Percentiles rank a stretch among this genome's conserved stretches.
Conservation (phyloP, 1,140 invertebrate species). For the Pseudobourletiella spinata region DNA sequence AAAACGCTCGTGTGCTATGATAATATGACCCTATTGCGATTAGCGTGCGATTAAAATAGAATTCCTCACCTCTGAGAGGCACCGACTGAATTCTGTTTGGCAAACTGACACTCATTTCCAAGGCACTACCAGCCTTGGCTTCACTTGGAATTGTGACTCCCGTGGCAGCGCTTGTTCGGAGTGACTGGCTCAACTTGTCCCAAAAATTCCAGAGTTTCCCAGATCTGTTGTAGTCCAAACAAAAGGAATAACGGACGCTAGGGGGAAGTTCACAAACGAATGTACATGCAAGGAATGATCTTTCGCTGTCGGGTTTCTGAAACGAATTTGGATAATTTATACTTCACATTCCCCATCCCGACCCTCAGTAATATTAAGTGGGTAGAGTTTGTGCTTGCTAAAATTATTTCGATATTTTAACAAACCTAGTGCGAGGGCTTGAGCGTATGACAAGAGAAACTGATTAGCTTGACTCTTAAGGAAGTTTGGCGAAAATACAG, state of each 20-base stretch:
- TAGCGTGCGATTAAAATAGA: neutral
- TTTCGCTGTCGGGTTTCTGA: constrained; percentile 50
- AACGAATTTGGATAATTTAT: constrained; percentile 35
- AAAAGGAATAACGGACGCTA: constrained; percentile 48
- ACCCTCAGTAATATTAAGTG: too few species aligned
- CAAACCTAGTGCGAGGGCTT: constrained; percentile 59
- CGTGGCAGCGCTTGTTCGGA: constrained; percentile 35
- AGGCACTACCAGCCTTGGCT: neutral
- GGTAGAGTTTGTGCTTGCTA: too few species aligned
- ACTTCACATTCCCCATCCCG: too few species aligned
- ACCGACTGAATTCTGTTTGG: neutral
- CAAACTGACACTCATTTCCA: neutral
- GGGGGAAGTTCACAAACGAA: constrained; percentile 48
- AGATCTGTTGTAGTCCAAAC: constrained; percentile 48
- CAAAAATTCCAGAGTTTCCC: constrained; percentile 53
- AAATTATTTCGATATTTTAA: too few species aligned
- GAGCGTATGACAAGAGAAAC: constrained; percentile 62
- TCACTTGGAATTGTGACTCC: neutral
- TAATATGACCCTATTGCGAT: neutral
- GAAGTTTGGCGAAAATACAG: constrained; percentile 62
- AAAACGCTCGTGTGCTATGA: neutral
- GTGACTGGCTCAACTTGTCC: constrained; percentile 48
- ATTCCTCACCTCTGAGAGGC: neutral
- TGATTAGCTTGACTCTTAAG: constrained; percentile 56
- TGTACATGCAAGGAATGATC: constrained; percentile 56